Evolutionary conservation across 2,888 invertebrate genomes (phyloP), one percentile per base, ranked within the genome.

Genomic region (Dolichopus griseipennis): DNA sequence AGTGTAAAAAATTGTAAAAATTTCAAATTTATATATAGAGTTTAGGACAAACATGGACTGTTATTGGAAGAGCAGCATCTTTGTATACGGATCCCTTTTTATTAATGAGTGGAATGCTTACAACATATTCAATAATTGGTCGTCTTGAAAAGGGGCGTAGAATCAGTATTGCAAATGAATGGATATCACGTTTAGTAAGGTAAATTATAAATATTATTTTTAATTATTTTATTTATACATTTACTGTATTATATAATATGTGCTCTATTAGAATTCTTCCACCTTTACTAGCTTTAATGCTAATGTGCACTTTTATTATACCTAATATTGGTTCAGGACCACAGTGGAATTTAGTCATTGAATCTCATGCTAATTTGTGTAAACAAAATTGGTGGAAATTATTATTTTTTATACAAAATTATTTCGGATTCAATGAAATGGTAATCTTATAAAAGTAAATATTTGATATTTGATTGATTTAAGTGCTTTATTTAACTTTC

Each of bases 11-110:
- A 21, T 62, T 9, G 3, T 62, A 20, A 21, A 21, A n/a, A 21
- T 22, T 21, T 62, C 6, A 18, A 20, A 62, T 62, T 64, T 33
- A 64, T 5, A 18, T 62, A 27, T 74, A 88, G 88, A 83, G 79
- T 70, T 78, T 88, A 67, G 86, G 87, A 0, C 83, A 83, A 74
- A 84, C 87, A 4, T 89, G 88, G 86, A 86, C 88, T 0, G 88
- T 88, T 0, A 78, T 89, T 67, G 88, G 86, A 63, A 82, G 89
- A 73, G 88, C 88, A 0, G 88, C 89, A 2, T 88, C 88, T 72
- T 80, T 89, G 8, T 89, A 89, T 74, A 89, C 89, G 0, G 89
- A 89, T 80, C 88, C 88, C 1, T 89, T 89, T 76, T 84, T 89
- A 67, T 86, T 89, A 83, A 83, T 89, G 67, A 89, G 89, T 65